Evolutionary conservation across 2,113 vertebrate species (phyloP).

Genomic region (Spea bombifrons): DNA sequence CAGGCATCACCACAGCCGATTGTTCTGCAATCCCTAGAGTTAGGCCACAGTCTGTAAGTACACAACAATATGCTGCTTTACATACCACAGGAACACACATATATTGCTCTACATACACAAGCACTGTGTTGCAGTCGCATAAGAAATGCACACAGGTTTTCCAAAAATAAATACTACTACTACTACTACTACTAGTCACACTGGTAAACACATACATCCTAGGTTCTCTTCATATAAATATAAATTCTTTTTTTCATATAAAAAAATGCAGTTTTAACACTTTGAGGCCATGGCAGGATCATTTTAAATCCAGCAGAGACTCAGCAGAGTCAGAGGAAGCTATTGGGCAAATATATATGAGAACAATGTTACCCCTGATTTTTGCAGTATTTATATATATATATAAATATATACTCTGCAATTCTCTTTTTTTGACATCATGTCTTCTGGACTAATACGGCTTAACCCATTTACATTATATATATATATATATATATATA

Average conservation of each 20-base stretch:
- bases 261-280: background rate
- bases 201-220: background rate
- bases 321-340: too few relatives aligned
- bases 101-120: background rate
- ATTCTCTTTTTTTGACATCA: background rate
- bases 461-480: background rate
- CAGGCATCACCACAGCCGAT: too few relatives aligned
- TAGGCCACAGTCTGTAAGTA: too few relatives aligned
- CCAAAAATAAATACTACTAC: background rate
- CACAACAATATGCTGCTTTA: too few relatives aligned
- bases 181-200: background rate
- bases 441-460: background rate
- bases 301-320: too few relatives aligned
- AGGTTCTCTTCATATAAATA: background rate
- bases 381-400: too few relatives aligned
- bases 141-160: background rate
- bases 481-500: background rate
- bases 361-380: too few relatives aligned
- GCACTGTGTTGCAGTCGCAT: background rate
- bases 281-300: background rate
- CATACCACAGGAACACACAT: background rate
- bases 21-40: too few relatives aligned
- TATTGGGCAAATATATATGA: too few relatives aligned
- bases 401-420: too few relatives aligned
- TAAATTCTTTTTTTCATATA: background rate